Percentiles rank a stretch among this genome's conserved stretches.
These are phyloP conservation scores for Perca fluviatilis DNA, from an alignment of 2,113 vertebrate genomes.

Conservation along the genomic window DNA sequence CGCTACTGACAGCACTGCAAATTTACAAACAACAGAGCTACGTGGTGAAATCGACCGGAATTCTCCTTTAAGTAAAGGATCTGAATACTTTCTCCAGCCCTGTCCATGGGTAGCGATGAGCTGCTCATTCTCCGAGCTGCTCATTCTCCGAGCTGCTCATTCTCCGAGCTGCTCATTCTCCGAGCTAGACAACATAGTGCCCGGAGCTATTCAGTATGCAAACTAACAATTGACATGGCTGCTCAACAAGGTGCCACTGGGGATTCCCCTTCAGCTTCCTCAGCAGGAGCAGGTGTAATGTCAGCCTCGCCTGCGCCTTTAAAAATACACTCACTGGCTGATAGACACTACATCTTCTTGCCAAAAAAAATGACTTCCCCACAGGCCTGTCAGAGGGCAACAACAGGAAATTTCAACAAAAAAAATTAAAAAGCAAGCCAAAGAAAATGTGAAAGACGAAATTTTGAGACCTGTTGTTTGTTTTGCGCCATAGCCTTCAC, in stretches of 20 bases:
- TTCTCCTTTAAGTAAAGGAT: too few species aligned
- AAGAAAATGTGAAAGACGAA: constrained; percentile 36
- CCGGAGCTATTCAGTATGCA: constrained; percentile 77
- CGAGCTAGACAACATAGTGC: constrained; percentile 52
- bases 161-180: constrained; percentile 67
- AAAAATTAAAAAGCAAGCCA: constrained; percentile 30
- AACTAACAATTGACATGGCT: constrained; percentile 83
- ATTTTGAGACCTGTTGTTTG: constrained; percentile 61
- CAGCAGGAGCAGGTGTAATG: constrained; percentile 70
- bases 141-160: constrained; percentile 52
- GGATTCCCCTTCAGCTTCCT: constrained; percentile 74
- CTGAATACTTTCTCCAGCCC: too few species aligned
- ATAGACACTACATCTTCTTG: constrained; percentile 54
- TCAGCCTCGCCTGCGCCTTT: constrained; percentile 62
- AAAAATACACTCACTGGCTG: constrained; percentile 66
- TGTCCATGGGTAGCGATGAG: constrained; percentile 60
- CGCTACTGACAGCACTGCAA: too few species aligned
- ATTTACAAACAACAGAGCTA: too few species aligned
- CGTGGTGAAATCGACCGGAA: too few species aligned
- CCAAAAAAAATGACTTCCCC: constrained; percentile 56
- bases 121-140: constrained; percentile 57
- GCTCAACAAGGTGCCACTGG: constrained; percentile 74
- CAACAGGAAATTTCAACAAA: constrained; percentile 27
- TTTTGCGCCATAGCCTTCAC: constrained; percentile 52
- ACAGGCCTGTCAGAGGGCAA: constrained; percentile 61